These are phyloP conservation scores for Spinibarbus caldwelli DNA, from an alignment of 2,797 vertebrate genomes.

Conservation along the genomic window DNA sequence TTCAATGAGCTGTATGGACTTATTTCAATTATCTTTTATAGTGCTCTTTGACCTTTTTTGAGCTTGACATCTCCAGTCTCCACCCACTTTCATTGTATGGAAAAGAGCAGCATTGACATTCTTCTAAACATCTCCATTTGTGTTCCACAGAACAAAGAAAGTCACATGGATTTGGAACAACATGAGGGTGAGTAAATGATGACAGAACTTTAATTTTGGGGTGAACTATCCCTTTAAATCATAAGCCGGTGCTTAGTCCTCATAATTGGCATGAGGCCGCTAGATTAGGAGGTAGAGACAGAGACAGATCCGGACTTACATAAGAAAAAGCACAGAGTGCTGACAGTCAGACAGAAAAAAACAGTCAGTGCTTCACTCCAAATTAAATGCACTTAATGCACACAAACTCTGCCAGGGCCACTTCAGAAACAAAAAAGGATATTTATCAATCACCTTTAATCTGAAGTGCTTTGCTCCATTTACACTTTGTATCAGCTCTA, in stretches of 20 bases:
- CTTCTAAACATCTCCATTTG: conserved; percentile 7
- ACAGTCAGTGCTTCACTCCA: background rate
- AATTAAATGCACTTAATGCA: conserved; percentile 22
- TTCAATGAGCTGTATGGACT: background rate
- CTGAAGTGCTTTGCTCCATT: conserved; percentile 26
- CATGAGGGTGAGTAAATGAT: background rate
- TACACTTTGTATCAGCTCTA: conserved; percentile 4
- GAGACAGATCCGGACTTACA: conserved; percentile 60
- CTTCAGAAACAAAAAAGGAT: conserved; percentile 11
- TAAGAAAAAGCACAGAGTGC: conserved; percentile 46
- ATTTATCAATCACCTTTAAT: conserved; percentile 11
- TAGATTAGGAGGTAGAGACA: conserved; percentile 62
- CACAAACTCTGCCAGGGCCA: conserved; percentile 13
- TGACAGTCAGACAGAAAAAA: background rate
- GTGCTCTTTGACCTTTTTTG: background rate
- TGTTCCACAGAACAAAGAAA: background rate
- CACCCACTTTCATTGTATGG: background rate
- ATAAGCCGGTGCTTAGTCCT: conserved; percentile 61
- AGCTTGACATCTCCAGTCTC: background rate
- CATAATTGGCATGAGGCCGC: conserved; percentile 56
- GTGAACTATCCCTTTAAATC: conserved; percentile 50
- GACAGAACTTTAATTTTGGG: conserved; percentile 47
- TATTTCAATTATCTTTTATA: background rate
- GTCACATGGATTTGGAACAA: background rate
- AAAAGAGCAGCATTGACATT: conserved; percentile 1